Evolutionary conservation across 2,888 invertebrate species (phyloP).

Genomic region (Meta bourneti): DNA sequence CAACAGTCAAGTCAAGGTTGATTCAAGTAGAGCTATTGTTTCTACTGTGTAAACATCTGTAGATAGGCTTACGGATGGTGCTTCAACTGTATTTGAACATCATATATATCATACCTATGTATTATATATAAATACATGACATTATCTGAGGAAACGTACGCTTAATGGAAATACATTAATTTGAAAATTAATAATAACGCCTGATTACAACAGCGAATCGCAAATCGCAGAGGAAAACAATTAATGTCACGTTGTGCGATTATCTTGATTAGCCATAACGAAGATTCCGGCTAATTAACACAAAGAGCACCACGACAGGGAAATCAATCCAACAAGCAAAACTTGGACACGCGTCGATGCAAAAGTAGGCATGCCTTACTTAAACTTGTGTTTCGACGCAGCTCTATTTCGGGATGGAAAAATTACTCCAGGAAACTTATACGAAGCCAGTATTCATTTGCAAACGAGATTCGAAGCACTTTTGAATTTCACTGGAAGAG

Average conservation of each 20-base stretch:
- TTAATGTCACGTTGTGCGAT: constrained; percentile 11
- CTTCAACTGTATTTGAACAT: no score
- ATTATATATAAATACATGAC: no score
- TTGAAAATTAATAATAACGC: neutral
- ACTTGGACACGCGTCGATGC: neutral
- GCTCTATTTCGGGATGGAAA: constrained; percentile 9
- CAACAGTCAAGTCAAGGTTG: no score
- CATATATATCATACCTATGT: no score
- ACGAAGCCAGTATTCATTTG: constrained; percentile 19
- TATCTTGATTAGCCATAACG: constrained; percentile 8
- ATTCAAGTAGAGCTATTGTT: no score
- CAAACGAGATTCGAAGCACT: constrained; percentile 28
- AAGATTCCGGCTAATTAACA: constrained; percentile 18
- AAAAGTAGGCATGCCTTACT: neutral
- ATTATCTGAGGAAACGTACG: no score
- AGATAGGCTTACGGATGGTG: no score
- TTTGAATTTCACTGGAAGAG: constrained; percentile 34
- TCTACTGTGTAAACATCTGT: no score
- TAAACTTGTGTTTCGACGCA: neutral
- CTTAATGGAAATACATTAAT: no score
- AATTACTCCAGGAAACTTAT: constrained; percentile 13
- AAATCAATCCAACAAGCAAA: constrained; percentile 26
- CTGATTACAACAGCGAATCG: neutral
- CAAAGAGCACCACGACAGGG: neutral
- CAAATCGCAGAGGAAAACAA: constrained; percentile 7